These are phyloP conservation scores for Cacatua alba DNA, from an alignment of 2,113 vertebrate genomes.

Conservation along the genomic window DNA sequence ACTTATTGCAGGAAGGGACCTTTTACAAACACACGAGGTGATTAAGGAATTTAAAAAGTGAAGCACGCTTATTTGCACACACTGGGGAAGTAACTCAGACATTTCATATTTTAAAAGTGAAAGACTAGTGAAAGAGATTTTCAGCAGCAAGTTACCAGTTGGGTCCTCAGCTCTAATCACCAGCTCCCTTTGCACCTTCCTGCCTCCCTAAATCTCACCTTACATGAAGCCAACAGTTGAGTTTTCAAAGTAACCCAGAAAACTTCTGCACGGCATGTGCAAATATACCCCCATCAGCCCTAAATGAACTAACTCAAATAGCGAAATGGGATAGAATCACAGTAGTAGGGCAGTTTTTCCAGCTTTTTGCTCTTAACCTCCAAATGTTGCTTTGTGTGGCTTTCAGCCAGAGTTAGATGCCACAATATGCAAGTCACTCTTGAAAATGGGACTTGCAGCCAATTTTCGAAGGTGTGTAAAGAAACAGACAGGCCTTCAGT, in stretches of 20 bases:
- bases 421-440: neutral
- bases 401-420: neutral
- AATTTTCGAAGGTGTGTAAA: neutral
- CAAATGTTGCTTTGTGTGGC: neutral
- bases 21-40: constrained; percentile 4
- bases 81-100: constrained; percentile 56
- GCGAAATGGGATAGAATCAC: neutral
- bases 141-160: constrained; percentile 1
- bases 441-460: neutral
- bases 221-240: neutral
- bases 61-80: constrained; percentile 60
- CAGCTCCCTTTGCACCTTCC: constrained; percentile 27
- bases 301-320: neutral
- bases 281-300: neutral
- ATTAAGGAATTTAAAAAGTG: constrained; percentile 29
- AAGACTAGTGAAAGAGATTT: constrained; percentile 44
- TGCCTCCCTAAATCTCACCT: neutral
- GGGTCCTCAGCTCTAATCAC: neutral
- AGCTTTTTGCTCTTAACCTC: neutral
- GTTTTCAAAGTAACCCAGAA: neutral
- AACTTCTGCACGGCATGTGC: neutral
- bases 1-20: neutral
- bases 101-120: constrained; percentile 56
- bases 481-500: neutral
- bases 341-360: neutral